Evolutionary conservation across 2,888 invertebrate species (phyloP), one percentile per base, ranked within the genome.

Genomic region (Torymus tubicola): DNA sequence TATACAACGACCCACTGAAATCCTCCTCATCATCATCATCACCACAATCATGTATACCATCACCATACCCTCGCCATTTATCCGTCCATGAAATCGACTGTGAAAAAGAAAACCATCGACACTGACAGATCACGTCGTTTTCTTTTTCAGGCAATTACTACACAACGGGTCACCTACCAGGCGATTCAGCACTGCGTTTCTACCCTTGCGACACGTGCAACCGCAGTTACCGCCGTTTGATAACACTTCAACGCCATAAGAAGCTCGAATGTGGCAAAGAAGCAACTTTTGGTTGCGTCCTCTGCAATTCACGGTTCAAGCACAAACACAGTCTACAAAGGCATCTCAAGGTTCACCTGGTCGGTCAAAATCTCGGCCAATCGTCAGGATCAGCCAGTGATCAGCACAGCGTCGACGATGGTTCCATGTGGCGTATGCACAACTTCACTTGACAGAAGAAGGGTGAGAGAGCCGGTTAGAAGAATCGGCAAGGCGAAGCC

Each of bases 251-350:
- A 76, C 91, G 92, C 14, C 92, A 92, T 85, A 89, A 90, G 84
- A 89, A 89, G 79, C 88, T 92, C 75, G 92, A 92, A 85, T 92
- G 93, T 83, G 91, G 92, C 65, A 92, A 92, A 84, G 90, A 91
- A 76, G 92, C 92, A 3, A 90, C 91, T 73, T 92, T 92, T 85
- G 88, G 89, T 71, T 93, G 93, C 83, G 84, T 86, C 3, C 83
- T 91, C 14, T 92, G 92, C 84, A 87, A 87, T 70, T 84, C 89
- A 52, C 87, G 87, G 50, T 90, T 90, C 85, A 90, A 90, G 83
- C 90, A 90, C 86, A 90, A 89, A 77, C 89, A 90, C 85, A 89
- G 89, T 64, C 83, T 90, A 14, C 83, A 87, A 5, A 87, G 89
- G 65, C 90, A 90, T 78, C 86, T 86, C 71, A 88, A 87, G 78